phyloP scores from a whole-genome alignment of 1,140 invertebrate species.

The Periplaneta americana region DNA sequence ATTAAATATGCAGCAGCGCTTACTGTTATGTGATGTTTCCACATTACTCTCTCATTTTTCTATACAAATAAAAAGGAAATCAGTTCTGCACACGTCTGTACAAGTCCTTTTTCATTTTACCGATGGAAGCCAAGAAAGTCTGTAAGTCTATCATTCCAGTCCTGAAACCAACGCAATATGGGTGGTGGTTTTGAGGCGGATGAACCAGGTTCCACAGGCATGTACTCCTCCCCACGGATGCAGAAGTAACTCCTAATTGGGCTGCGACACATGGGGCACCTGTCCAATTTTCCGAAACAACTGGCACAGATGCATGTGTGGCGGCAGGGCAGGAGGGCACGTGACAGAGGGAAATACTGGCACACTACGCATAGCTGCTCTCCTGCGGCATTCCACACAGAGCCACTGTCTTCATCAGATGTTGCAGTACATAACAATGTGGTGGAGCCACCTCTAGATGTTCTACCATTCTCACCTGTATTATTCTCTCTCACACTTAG shows the following conservation, averaged over 20 bases:
- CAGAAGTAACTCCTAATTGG: conserved; percentile 76
- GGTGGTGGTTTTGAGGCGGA: conserved; percentile 23
- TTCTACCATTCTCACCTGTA: background rate
- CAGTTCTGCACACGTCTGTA: no score
- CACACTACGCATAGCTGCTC: conserved; percentile 75
- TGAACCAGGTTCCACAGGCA: conserved; percentile 46
- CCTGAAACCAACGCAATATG: conserved; percentile 48
- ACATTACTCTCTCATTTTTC: no score
- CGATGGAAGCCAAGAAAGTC: conserved; percentile 53
- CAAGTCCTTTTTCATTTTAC: background rate
- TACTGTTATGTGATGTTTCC: no score
- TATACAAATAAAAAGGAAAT: no score
- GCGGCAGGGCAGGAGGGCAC: conserved; percentile 72
- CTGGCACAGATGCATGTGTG: conserved; percentile 78
- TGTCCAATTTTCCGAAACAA: conserved; percentile 66
- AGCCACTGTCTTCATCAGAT: conserved; percentile 29
- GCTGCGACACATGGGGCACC: conserved; percentile 76
- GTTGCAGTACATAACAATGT: conserved; percentile 1
- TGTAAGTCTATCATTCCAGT: conserved; percentile 54
- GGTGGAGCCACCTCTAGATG: conserved; percentile 34
- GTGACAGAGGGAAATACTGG: conserved; percentile 64
- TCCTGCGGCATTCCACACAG: conserved; percentile 46
- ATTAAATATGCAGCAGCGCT: no score
- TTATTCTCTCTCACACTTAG: background rate
- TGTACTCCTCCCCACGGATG: conserved; percentile 66